These are phyloP conservation scores for Poicephalus meyeri DNA, from an alignment of 2,113 vertebrate genomes.

Conservation along the genomic window DNA sequence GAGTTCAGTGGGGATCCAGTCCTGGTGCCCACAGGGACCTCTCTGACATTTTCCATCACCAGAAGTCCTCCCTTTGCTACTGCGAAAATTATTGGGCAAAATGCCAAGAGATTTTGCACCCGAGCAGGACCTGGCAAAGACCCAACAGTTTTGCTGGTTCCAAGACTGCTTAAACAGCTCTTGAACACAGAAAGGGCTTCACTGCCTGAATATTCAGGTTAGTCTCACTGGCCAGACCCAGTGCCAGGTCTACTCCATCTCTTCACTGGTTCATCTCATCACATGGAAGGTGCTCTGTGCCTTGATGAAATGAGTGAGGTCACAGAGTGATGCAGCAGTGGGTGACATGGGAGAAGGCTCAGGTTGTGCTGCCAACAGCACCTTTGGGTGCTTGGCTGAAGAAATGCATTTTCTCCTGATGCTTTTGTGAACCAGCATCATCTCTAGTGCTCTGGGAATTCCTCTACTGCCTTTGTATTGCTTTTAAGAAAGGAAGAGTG, in stretches of 20 bases:
- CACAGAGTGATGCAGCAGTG: fast-evolving
- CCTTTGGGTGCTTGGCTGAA: background rate
- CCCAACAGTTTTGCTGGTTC: background rate
- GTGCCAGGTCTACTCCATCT: background rate
- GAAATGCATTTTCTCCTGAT: background rate
- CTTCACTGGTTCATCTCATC: background rate
- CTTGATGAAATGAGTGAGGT: background rate
- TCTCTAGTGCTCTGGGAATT: background rate
- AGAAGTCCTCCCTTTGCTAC: background rate
- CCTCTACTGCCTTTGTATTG: background rate
- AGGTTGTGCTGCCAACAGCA: background rate
- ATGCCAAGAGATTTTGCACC: background rate
- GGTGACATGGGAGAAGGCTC: fast-evolving
- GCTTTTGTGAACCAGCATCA: background rate
- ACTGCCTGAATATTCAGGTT: background rate
- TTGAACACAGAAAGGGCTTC: background rate
- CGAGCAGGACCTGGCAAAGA: background rate
- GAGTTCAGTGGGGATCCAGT: background rate
- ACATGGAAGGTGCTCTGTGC: background rate
- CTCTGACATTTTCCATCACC: background rate
- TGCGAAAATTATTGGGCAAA: background rate
- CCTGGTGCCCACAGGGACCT: background rate
- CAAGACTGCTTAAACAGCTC: background rate
- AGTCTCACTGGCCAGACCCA: background rate
- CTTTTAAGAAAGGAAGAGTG: background rate